phyloP scores from a whole-genome alignment of 2,888 invertebrate genomes.

The Nomada fucata region DNA sequence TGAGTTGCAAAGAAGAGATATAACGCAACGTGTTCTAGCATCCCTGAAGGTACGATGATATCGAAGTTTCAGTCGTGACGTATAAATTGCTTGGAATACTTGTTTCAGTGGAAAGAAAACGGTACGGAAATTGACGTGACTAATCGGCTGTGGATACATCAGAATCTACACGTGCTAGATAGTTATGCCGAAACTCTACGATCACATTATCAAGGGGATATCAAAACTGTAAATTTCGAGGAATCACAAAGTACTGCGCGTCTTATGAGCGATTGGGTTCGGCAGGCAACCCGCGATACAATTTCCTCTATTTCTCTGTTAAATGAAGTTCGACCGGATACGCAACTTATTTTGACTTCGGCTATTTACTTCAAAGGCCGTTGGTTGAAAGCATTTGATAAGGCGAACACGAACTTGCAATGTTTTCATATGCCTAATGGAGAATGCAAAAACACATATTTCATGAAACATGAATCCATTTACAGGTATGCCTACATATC shows the following conservation, averaged over 20 bases:
- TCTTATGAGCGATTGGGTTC: constrained; percentile 87
- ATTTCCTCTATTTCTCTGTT: constrained; percentile 78
- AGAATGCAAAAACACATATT: constrained; percentile 87
- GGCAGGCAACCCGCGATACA: constrained; percentile 85
- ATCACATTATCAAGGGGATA: constrained; percentile 85
- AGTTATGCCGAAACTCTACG: constrained; percentile 84
- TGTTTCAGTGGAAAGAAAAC: constrained; percentile 64
- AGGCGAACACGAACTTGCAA: constrained; percentile 84
- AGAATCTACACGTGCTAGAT: constrained; percentile 72
- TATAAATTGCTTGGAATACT: no score
- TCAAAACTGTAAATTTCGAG: constrained; percentile 85
- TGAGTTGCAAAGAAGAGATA: constrained; percentile 68
- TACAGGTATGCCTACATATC: constrained; percentile 88
- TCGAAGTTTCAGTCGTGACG: background rate
- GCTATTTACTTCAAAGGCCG: constrained; percentile 92
- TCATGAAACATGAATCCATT: constrained; percentile 89
- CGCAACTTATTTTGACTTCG: constrained; percentile 90
- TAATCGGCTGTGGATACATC: constrained; percentile 75
- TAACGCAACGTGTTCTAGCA: constrained; percentile 71
- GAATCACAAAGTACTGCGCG: constrained; percentile 83
- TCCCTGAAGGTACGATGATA: constrained; percentile 80
- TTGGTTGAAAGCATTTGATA: constrained; percentile 89
- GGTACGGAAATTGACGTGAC: constrained; percentile 73
- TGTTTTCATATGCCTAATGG: constrained; percentile 88
- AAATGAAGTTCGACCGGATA: constrained; percentile 80